Evolutionary conservation across 2,113 vertebrate genomes (phyloP), one percentile per base, ranked within the genome.

Genomic region (Corythornis madagascariensis): DNA sequence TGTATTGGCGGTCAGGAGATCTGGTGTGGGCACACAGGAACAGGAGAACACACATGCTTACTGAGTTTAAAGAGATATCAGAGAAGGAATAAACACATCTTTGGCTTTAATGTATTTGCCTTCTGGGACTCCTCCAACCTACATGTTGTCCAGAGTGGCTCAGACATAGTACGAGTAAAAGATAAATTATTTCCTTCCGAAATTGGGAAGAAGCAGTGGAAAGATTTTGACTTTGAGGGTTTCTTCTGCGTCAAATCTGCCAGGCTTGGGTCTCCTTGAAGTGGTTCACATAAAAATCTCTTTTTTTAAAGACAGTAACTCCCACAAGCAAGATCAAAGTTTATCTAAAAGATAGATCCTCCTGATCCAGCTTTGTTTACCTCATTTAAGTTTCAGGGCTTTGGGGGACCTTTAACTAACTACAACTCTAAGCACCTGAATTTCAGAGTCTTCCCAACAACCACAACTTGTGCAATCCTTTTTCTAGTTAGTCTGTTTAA

Each of bases 11-110:
- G 35, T 82, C 74, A 93, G 60, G 74, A 89, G 74, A 73, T 80
- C 47, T 83, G 38, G 56, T 16, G 67, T 74, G 56, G n/a, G 38
- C 47, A 83, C 35, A 48, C 7, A 73, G 31, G 20, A 91, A 26
- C 0, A 82, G 65, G 3, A 21, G 33, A 90, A 86, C 0, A 0
- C 56, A 52, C 19, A 40, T 9, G 33, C 40, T 80, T 66, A 70
- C n/a, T 38, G 33, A 12, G 28, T 80, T 86, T 94, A 77, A 94
- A 87, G 89, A 79, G 48, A 6, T 31, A 66, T 45, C 1, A 0
- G 33, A 84, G 55, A 83, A 89, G 50, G 81, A 96, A 96, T 29
- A 90, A 90, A 77, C 45, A 79, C 28, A 86, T 9, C 40, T 71
- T 57, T 33, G 66, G 40, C 48, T 93, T 96, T 83, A 86, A 88